These are phyloP conservation scores for Ariolimax columbianus DNA, from an alignment of 2,888 invertebrate genomes.

Conservation along the genomic window DNA sequence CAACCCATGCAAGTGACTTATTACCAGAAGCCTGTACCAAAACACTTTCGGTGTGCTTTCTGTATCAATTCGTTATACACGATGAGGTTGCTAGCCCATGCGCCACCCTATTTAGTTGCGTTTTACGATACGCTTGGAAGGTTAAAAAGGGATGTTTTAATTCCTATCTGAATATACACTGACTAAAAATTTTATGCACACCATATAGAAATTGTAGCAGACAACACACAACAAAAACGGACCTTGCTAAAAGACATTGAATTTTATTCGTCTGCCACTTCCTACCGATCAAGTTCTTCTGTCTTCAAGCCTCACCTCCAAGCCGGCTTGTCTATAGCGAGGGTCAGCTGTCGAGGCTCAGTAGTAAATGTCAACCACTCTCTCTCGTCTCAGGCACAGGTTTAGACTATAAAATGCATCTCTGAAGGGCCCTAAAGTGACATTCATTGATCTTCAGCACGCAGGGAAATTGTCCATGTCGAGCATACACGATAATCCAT, in stretches of 20 bases:
- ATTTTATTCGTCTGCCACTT: background rate
- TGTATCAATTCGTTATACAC: no score
- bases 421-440: background rate
- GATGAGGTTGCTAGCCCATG: no score
- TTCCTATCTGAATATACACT: no score
- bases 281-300: background rate
- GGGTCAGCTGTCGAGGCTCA: slow-evolving; percentile 21
- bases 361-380: slow-evolving; percentile 5
- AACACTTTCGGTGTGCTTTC: no score
- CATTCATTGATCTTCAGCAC: slow-evolving; percentile 7
- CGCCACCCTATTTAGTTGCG: no score
- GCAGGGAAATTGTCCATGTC: background rate
- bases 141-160: no score
- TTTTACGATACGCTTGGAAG: no score
- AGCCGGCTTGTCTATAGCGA: background rate
- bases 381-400: slow-evolving; percentile 7
- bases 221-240: background rate
- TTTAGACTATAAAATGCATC: slow-evolving; percentile 4
- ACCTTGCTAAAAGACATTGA: slow-evolving; percentile 14
- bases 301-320: background rate
- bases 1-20: no score
- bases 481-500: slow-evolving; percentile 23
- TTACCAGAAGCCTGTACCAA: no score
- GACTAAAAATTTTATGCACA: no score
- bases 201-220: background rate